Evolutionary conservation across 2,113 vertebrate genomes (phyloP), one percentile per base, ranked within the genome.

Genomic region (Anhinga rufa): DNA sequence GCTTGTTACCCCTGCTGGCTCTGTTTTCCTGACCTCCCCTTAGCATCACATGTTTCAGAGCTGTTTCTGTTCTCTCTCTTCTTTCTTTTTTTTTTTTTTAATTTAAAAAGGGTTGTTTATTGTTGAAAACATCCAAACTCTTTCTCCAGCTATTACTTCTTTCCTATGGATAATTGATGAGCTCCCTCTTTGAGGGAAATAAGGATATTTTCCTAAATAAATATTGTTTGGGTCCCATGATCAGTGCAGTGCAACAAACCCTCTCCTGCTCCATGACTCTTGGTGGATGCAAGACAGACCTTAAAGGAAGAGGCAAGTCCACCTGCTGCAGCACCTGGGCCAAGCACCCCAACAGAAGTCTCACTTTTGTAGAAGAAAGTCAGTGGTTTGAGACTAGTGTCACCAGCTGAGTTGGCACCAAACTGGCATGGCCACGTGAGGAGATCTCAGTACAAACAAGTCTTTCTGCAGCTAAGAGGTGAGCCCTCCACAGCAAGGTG

Each of bases 1-100:
- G 83, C 80, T 94, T 86, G 57, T 96, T 97, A 93, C 78, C 92
- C 95, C 96, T 66, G 82, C 90, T 94, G 97, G 95, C 91, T 96
- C 75, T 94, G 72, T 93, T 96, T 96, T 79, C 61, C 84, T 87
- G 92, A 91, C 88, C 92, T 96, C 82, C 86, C 94, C 93, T 92
- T 93, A 91, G 82, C 91, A 95, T 95, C 95, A 86, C 91, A 84
- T 70, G 29, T 76, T 96, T 95, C 70, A 78, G 66, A 86, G 54
- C 6, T 2, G 4, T 82, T 93, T 78, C 69, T 66, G 32, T 24
- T 72, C 9, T 75, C 57, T 40, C 17, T 74, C 10, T 71, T 4
- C 32, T 22, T 22, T 65, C 16, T 40, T 62, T 62, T 57, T 22
- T 11, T 25, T 31, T 80, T 58, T 38, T 29, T 5, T 9, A 90